phyloP scores from a whole-genome alignment of 2,797 vertebrate species.

The Sebastolobus altivelis region DNA sequence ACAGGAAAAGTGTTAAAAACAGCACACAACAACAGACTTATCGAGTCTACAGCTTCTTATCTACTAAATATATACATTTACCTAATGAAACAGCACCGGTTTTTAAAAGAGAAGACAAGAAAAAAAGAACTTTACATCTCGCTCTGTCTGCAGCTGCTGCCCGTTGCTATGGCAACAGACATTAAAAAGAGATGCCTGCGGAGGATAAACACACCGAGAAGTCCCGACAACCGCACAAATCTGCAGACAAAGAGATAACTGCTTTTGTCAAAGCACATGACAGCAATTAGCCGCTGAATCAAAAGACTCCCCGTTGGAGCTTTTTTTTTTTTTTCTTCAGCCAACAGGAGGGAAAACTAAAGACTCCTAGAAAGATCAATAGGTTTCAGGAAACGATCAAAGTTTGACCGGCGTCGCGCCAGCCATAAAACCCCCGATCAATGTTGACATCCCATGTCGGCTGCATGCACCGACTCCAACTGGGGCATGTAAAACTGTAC shows the following conservation, averaged over 20 bases:
- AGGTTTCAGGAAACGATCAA: slow-evolving; percentile 79
- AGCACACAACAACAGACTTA: slow-evolving; percentile 20
- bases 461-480: slow-evolving; percentile 63
- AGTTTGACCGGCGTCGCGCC: slow-evolving; percentile 74
- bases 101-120: slow-evolving; percentile 54
- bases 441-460: slow-evolving; percentile 72
- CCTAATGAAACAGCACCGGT: slow-evolving; percentile 75
- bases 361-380: slow-evolving; percentile 71
- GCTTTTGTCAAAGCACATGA: slow-evolving; percentile 57
- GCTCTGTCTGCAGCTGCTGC: slow-evolving; percentile 66
- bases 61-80: slow-evolving; percentile 42
- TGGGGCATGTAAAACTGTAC: slow-evolving; percentile 33
- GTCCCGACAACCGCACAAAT: slow-evolving; percentile 77
- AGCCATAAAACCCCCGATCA: slow-evolving; percentile 75
- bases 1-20: slow-evolving; percentile 37
- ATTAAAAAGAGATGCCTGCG: slow-evolving; percentile 77
- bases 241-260: slow-evolving; percentile 76
- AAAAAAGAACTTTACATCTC: slow-evolving; percentile 73
- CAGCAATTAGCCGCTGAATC: slow-evolving; percentile 59
- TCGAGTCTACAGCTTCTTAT: slow-evolving; percentile 23
- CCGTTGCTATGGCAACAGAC: slow-evolving; percentile 86
- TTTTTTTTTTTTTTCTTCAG: slow-evolving; percentile 29
- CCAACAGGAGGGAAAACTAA: slow-evolving; percentile 58
- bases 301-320: slow-evolving; percentile 47
- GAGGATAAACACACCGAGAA: slow-evolving; percentile 68